Percentiles rank a stretch among this genome's conserved stretches.
phyloP scores from a whole-genome alignment of 2,888 invertebrate genomes.

The Mellilla xanthometata region DNA sequence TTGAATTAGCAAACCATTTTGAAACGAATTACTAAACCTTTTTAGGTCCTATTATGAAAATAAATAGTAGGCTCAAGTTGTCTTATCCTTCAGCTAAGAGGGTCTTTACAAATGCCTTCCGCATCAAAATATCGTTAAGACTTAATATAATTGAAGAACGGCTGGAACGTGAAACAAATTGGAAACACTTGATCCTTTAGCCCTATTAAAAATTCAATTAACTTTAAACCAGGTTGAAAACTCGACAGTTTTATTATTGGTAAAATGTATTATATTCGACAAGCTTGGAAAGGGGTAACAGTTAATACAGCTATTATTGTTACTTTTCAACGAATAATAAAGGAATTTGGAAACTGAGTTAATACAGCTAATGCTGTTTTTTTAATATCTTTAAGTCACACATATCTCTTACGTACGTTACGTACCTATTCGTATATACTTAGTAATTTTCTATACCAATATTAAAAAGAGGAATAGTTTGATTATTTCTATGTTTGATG shows the following conservation, averaged over 20 bases:
- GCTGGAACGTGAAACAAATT: conserved; percentile 11
- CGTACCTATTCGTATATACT: too few species aligned
- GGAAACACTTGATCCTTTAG: conserved; percentile 2
- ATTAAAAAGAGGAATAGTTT: too few species aligned
- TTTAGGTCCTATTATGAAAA: neutral
- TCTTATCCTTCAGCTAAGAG: neutral
- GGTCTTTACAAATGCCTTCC: conserved; percentile 10
- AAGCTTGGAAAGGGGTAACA: too few species aligned
- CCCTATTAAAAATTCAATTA: conserved; percentile 10
- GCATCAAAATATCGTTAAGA: conserved; percentile 16
- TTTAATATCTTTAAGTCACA: too few species aligned
- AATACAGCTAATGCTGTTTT: too few species aligned
- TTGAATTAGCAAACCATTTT: neutral
- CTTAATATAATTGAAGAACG: conserved; percentile 13
- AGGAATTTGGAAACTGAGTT: too few species aligned
- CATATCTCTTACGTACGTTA: too few species aligned
- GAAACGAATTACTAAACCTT: neutral
- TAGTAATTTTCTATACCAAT: too few species aligned
- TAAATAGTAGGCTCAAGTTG: conserved; percentile 1
- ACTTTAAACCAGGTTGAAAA: neutral
- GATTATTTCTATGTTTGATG: too few species aligned
- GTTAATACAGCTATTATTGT: too few species aligned
- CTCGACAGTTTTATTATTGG: conserved; percentile 12
- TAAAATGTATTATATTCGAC: conserved; percentile 2
- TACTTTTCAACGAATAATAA: too few species aligned